Percentiles rank a stretch among this genome's conserved stretches.
Conservation (phyloP, 2,113 vertebrate species). For the Tachuris rubrigastra region DNA sequence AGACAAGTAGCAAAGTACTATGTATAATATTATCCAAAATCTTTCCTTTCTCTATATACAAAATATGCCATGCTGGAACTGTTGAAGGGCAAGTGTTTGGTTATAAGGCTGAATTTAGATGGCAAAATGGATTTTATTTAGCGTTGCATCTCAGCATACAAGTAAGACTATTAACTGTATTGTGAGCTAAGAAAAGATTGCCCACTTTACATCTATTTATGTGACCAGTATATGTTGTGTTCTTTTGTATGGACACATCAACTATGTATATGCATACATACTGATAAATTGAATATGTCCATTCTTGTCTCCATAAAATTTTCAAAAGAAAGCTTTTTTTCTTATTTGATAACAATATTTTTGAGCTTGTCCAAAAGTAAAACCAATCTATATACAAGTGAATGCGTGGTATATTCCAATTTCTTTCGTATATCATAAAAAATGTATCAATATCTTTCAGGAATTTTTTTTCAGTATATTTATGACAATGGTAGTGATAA, state of each 20-base stretch:
- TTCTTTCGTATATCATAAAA: neutral
- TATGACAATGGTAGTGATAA: neutral
- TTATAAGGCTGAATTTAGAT: neutral
- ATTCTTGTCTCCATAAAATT: neutral
- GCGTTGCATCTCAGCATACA: neutral
- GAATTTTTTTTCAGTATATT: neutral
- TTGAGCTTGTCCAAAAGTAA: neutral
- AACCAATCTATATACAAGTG: neutral
- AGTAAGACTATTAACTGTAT: neutral
- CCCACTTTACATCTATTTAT: neutral
- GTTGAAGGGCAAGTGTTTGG: neutral
- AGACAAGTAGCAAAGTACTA: neutral
- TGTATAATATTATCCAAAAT: neutral
- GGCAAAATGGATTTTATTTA: neutral
- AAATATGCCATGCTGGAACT: neutral
- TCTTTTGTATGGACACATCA: neutral
- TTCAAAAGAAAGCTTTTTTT: neutral
- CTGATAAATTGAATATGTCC: neutral
- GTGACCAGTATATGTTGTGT: neutral
- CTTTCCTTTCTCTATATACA: neutral
- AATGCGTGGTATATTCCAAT: neutral
- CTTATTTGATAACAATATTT: neutral
- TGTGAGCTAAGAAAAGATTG: neutral
- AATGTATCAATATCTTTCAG: neutral
- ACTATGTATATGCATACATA: neutral